Percentiles rank a stretch among this genome's conserved stretches.
Evolutionary conservation across 2,113 vertebrate species (phyloP).

Genomic region (Danio rerio): DNA sequence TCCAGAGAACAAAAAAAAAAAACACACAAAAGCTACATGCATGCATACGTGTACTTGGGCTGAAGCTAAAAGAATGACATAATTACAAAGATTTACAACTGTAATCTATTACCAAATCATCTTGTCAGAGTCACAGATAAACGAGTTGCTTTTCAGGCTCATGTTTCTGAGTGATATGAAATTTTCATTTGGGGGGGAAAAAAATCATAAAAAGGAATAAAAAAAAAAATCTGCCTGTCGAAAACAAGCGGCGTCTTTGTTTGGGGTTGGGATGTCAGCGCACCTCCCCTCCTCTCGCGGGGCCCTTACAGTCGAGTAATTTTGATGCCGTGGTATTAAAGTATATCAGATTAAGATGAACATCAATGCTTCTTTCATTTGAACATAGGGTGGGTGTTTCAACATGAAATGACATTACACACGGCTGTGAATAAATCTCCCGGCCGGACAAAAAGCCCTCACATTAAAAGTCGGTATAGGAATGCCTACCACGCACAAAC

Average conservation of each 20-base stretch:
- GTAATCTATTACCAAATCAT: conserved; percentile 16
- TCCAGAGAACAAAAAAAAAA: conserved; percentile 46
- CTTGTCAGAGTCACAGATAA: conserved; percentile 24
- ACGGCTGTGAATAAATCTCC: conserved; percentile 47
- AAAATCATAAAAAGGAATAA: background rate
- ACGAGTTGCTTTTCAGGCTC: conserved; percentile 20
- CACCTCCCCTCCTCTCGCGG: conserved; percentile 33
- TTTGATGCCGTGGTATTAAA: conserved; percentile 51
- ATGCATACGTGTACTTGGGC: conserved; percentile 28
- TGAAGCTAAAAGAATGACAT: background rate
- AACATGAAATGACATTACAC: conserved; percentile 52
- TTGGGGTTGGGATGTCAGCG: conserved; percentile 32
- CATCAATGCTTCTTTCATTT: conserved; percentile 54
- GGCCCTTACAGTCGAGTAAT: conserved; percentile 43
- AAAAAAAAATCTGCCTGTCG: background rate
- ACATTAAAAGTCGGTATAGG: conserved; percentile 43
- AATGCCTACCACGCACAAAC: conserved; percentile 42
- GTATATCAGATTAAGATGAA: conserved; percentile 56
- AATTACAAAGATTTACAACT: conserved; percentile 36
- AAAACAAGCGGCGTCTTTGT: conserved; percentile 46
- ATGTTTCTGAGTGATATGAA: conserved; percentile 29
- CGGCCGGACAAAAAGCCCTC: conserved; percentile 47
- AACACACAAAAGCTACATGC: conserved; percentile 13
- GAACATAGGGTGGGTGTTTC: conserved; percentile 44
- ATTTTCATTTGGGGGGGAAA: background rate